Base-by-base conservation (phyloP, 2,888 invertebrate genomes). In the Megalurothrips usitatus region DNA sequence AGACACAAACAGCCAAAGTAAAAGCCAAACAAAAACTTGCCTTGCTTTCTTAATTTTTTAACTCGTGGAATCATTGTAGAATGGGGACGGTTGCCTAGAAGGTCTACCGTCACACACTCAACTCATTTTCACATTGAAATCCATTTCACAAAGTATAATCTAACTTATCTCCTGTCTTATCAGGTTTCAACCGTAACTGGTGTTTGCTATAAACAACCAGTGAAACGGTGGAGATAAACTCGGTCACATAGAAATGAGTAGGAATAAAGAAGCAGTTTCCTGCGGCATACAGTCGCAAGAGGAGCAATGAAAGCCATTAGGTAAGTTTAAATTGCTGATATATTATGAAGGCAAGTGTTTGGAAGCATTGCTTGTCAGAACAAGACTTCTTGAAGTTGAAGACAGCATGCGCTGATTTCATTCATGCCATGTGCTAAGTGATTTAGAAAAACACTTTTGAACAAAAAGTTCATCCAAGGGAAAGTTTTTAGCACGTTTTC, bases 401-500 rank as follows among this genome's bases (percentile, higher is more conserved):
- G 58, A 58, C 58, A 58, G n/a, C 58, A 58, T 58, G 58, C 58
- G n/a, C n/a, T 58, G 14, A 58, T 58, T 58, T 58, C 58, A 58
- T 58, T 58, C 58, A 58, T 58, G 58, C 58, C 58, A 19, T 58
- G 58, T 58, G 58, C 58, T 58, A 43, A 43, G 34, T 43, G 34
- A 6, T 43, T 43, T 43, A 6, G 34, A 43, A 43, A 43, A 6
- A 43, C n/a, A 43, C 34, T 43, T 43, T 6, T 43, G 34, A 43
- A 43, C 34, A 4, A 43, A 6, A 43, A 43, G 34, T 43, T 43
- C 34, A 43, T 43, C 34, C 34, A 2, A 43, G 2, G 34, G 34
- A 43, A 43, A 43, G n/a, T 43, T 43, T 4, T 4, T 4, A 43
- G 2, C 6, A 43, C 6, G 34, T 6, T 43, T 43, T 43, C 34